These are phyloP conservation scores for Gryllus bimaculatus DNA, from an alignment of 1,140 invertebrate genomes.

Conservation along the genomic window DNA sequence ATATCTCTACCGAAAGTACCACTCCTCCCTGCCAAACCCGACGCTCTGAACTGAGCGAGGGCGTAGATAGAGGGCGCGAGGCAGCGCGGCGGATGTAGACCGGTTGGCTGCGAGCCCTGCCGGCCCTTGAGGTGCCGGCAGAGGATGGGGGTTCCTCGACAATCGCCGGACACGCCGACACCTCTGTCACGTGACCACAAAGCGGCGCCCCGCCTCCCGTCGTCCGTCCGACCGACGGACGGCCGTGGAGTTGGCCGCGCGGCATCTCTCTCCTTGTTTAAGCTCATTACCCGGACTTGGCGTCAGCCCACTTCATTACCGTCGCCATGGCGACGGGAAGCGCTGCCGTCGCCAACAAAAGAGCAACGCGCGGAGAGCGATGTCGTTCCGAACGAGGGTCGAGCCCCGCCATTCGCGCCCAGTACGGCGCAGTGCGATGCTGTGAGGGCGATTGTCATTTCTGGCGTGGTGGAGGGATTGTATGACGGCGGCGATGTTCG, in stretches of 20 bases:
- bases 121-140: too few species aligned
- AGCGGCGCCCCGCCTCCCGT: background rate
- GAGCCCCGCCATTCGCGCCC: too few species aligned
- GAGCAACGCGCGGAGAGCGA: background rate
- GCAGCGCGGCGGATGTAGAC: too few species aligned
- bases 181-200: background rate
- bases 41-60: background rate
- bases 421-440: too few species aligned
- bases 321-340: background rate
- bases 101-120: too few species aligned
- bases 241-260: background rate
- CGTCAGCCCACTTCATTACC: background rate
- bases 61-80: background rate
- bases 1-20: too few species aligned
- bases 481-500: too few species aligned
- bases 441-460: too few species aligned
- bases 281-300: background rate
- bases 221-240: too few species aligned
- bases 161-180: background rate
- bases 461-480: too few species aligned
- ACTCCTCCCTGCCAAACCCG: too few species aligned
- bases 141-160: background rate
- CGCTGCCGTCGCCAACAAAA: background rate
- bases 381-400: background rate
- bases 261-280: background rate